Conservation (phyloP, 2,888 invertebrate species). For the Volucella bombylans region DNA sequence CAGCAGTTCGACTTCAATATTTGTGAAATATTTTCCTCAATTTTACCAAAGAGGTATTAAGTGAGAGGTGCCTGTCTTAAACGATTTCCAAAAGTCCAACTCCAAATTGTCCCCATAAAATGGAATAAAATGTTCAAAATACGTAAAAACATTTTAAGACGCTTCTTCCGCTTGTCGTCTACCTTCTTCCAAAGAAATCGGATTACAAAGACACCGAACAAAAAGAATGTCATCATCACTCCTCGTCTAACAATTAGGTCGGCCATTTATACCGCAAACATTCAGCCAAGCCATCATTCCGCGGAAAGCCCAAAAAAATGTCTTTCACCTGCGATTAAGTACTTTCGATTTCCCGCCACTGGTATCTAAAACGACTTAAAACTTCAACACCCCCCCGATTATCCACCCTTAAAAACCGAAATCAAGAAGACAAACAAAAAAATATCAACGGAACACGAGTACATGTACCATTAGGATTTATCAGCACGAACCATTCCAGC, state of each 20-base stretch:
- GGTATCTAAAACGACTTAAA: conserved; percentile 44
- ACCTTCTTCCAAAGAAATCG: background rate
- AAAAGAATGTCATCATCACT: conserved; percentile 43
- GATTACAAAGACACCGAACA: conserved; percentile 8
- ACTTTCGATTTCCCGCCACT: conserved; percentile 18
- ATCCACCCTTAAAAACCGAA: conserved; percentile 61
- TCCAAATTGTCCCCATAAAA: no score
- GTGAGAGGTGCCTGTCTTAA: no score
- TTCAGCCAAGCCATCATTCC: background rate
- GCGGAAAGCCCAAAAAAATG: conserved; percentile 17
- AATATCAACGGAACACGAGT: background rate
- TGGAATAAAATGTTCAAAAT: no score
- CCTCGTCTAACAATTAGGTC: conserved; percentile 39
- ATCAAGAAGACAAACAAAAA: background rate
- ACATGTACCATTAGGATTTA: conserved; percentile 33
- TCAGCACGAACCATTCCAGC: conserved; percentile 39
- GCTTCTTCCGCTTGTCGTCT: conserved; percentile 3
- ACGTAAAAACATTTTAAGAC: background rate
- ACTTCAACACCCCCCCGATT: conserved; percentile 52
- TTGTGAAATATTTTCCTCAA: no score
- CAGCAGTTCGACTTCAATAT: background rate
- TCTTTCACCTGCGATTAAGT: conserved; percentile 22
- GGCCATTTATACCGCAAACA: background rate
- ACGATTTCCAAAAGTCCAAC: no score
- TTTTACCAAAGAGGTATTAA: no score